Evolutionary conservation across 2,888 invertebrate genomes (phyloP).

Genomic region (Corbicula japonica): DNA sequence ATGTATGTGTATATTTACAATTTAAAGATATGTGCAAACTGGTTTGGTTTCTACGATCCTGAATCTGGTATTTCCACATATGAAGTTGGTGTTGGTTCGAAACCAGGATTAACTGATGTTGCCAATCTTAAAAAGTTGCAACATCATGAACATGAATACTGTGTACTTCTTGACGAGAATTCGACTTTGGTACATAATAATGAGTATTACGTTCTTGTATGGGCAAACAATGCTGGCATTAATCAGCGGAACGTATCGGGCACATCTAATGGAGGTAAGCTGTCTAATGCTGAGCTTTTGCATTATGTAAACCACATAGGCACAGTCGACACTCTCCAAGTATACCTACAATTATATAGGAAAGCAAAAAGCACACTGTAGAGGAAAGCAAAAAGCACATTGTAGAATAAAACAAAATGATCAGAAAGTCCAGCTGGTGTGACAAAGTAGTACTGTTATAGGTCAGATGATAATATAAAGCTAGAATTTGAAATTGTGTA

Average conservation of each 20-base stretch:
- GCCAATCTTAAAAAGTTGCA: slow-evolving; percentile 39
- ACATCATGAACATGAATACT: slow-evolving; percentile 45
- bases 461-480: background rate
- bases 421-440: background rate
- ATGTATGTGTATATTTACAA: background rate
- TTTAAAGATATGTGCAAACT: slow-evolving; percentile 75
- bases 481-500: background rate
- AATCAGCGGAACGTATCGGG: slow-evolving; percentile 66
- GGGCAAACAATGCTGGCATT: slow-evolving; percentile 70
- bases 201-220: slow-evolving; percentile 59
- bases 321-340: background rate
- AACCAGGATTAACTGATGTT: slow-evolving; percentile 46
- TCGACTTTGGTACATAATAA: slow-evolving; percentile 55
- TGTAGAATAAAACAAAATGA: background rate
- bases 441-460: background rate
- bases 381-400: background rate
- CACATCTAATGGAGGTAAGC: slow-evolving; percentile 66
- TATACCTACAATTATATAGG: background rate
- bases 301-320: background rate
- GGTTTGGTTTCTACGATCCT: slow-evolving; percentile 75
- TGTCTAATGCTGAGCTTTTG: background rate
- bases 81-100: slow-evolving; percentile 59
- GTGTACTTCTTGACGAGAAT: slow-evolving; percentile 48
- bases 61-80: slow-evolving; percentile 75
- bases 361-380: background rate